Conservation (phyloP, 2,888 invertebrate species). For the Epistrophe eligans region DNA sequence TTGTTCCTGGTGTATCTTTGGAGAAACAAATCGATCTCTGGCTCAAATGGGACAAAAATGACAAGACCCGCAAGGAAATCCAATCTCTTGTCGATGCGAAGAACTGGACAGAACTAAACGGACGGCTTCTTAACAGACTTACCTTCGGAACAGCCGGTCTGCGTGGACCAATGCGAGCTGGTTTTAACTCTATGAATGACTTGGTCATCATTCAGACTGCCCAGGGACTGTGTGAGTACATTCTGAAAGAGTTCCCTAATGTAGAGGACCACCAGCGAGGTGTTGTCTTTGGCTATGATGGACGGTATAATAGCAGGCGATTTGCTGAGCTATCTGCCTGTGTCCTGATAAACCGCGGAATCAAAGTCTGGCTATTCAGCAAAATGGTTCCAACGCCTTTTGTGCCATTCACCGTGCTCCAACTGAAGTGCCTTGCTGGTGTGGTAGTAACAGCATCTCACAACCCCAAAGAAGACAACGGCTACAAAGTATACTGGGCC, state of each 20-base stretch:
- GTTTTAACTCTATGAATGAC: conserved; percentile 97
- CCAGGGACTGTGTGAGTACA: conserved; percentile 93
- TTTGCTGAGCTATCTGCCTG: conserved; percentile 91
- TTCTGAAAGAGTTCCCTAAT: conserved; percentile 86
- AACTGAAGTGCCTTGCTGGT: conserved; percentile 91
- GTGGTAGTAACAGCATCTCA: conserved; percentile 98
- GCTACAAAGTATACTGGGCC: conserved; percentile 98
- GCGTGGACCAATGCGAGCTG: conserved; percentile 96
- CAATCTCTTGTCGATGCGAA: conserved; percentile 85
- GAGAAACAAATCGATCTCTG: conserved; percentile 88
- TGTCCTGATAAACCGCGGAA: conserved; percentile 90
- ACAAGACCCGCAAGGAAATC: conserved; percentile 87
- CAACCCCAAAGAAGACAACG: conserved; percentile 97
- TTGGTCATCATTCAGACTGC: conserved; percentile 97
- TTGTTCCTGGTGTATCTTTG: conserved; percentile 4
- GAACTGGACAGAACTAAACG: conserved; percentile 86
- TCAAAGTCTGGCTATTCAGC: conserved; percentile 93
- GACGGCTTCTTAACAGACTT: conserved; percentile 89
- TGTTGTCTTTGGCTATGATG: conserved; percentile 96
- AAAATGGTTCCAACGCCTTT: conserved; percentile 95
- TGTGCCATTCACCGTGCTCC: conserved; percentile 93
- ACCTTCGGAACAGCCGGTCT: conserved; percentile 97
- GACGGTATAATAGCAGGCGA: conserved; percentile 95
- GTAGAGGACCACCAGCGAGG: conserved; percentile 86
- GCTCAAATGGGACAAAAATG: conserved; percentile 91